A percentile compares a stretch with the other conserved stretches of the same genome.
These are phyloP conservation scores for Uropetala carovei DNA, from an alignment of 2,888 invertebrate genomes.

Conservation along the genomic window DNA sequence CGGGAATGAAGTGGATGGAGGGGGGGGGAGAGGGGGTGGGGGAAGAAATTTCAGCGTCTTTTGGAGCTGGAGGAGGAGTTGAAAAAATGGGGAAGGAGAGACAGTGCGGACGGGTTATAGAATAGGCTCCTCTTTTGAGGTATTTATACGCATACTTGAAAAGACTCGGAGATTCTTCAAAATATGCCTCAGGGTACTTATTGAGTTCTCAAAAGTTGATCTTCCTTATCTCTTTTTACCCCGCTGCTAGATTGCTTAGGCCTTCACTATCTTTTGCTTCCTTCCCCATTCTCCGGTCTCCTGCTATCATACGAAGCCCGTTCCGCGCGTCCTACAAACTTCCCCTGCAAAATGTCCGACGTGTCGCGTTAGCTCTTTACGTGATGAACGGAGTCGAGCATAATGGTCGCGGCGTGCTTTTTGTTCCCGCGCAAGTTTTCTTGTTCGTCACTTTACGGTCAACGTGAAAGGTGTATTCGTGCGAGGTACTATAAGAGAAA, in stretches of 20 bases:
- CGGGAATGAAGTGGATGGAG: not conserved
- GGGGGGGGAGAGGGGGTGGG: not conserved
- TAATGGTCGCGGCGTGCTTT: constrained; percentile 1
- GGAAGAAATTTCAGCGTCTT: not conserved
- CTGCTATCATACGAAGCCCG: not conserved
- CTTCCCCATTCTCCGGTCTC: not conserved
- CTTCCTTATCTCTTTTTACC: not conserved
- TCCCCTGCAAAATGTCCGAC: not conserved
- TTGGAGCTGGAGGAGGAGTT: not conserved
- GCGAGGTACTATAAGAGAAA: not conserved
- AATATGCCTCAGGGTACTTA: constrained; percentile 30
- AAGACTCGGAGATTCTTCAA: constrained; percentile 2
- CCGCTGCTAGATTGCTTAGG: too few relatives aligned
- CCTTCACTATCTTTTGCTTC: not conserved
- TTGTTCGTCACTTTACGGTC: not conserved
- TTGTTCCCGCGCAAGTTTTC: not conserved
- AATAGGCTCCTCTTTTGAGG: not conserved
- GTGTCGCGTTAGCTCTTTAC: not conserved
- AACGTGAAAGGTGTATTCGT: not conserved
- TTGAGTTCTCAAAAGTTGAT: constrained; percentile 21
- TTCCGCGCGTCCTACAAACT: not conserved
- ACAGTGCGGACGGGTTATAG: not conserved
- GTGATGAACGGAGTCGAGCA: not conserved
- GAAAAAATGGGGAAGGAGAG: not conserved
- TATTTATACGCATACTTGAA: constrained; percentile 20